Percentiles rank a stretch among this genome's conserved stretches.
Conservation (phyloP, 2,113 vertebrate species). For the Peucedramus taeniatus region DNA sequence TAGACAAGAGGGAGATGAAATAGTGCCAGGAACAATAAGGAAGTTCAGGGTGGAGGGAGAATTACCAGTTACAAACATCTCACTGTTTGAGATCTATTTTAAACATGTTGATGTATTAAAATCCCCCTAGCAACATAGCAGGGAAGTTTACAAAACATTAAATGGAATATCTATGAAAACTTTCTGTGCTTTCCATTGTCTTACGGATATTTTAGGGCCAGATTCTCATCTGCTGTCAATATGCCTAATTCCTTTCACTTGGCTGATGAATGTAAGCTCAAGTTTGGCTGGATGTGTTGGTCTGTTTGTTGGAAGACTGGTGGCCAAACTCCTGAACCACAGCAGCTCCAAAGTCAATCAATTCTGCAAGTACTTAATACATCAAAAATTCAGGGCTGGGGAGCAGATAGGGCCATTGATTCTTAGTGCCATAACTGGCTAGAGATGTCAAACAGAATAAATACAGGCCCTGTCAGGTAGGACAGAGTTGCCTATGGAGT, state of each 20-base stretch:
- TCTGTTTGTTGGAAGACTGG: neutral
- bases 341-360: neutral
- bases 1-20: neutral
- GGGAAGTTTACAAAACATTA: conserved; percentile 40
- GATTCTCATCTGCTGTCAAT: neutral
- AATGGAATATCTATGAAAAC: neutral
- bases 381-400: neutral
- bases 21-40: neutral
- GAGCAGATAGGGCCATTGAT: neutral
- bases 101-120: neutral
- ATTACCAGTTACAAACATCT: neutral
- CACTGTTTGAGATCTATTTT: conserved; percentile 2
- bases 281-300: neutral
- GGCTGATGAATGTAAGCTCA: neutral
- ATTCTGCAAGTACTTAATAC: neutral
- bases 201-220: neutral
- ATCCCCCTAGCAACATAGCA: neutral
- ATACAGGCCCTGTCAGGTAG: neutral
- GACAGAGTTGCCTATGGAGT: neutral
- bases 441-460: neutral
- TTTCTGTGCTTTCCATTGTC: neutral
- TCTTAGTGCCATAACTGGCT: neutral
- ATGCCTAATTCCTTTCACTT: neutral
- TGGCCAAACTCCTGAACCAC: neutral
- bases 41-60: neutral